Percentiles rank a stretch among this genome's conserved stretches.
These are phyloP conservation scores for Sebastes oblongus DNA, from an alignment of 2,797 vertebrate species.

Conservation along the genomic window DNA sequence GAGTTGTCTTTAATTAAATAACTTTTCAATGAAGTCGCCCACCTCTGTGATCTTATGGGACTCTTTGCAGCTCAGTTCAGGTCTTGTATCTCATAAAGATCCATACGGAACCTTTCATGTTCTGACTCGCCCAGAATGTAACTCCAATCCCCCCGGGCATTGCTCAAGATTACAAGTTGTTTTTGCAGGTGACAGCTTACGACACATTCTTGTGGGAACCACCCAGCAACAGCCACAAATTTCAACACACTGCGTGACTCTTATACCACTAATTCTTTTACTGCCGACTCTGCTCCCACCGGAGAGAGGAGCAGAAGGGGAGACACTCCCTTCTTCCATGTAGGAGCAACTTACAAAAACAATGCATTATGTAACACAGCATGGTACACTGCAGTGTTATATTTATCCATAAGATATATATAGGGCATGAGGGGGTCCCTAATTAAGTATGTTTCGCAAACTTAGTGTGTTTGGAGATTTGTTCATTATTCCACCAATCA, in stretches of 20 bases:
- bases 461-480: constrained; percentile 26
- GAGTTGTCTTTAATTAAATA: neutral
- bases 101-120: constrained; percentile 33
- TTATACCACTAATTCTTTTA: neutral
- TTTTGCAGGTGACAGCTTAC: constrained; percentile 42
- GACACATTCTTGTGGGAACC: constrained; percentile 34
- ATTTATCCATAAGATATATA: constrained; percentile 33
- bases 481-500: constrained; percentile 35
- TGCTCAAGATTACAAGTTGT: constrained; percentile 25
- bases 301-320: neutral
- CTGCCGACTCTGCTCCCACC: constrained; percentile 11
- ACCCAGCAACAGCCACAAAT: constrained; percentile 30
- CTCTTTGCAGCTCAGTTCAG: neutral
- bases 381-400: neutral
- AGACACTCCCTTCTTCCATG: constrained; percentile 29
- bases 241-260: constrained; percentile 42
- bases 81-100: neutral
- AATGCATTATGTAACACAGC: constrained; percentile 28
- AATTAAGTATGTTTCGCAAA: constrained; percentile 52
- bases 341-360: constrained; percentile 15
- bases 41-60: neutral
- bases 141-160: neutral
- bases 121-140: constrained; percentile 37
- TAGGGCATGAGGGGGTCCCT: neutral
- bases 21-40: neutral